These are phyloP conservation scores for Leptinotarsa lineolata DNA, from an alignment of 1,140 invertebrate genomes.

Conservation along the genomic window DNA sequence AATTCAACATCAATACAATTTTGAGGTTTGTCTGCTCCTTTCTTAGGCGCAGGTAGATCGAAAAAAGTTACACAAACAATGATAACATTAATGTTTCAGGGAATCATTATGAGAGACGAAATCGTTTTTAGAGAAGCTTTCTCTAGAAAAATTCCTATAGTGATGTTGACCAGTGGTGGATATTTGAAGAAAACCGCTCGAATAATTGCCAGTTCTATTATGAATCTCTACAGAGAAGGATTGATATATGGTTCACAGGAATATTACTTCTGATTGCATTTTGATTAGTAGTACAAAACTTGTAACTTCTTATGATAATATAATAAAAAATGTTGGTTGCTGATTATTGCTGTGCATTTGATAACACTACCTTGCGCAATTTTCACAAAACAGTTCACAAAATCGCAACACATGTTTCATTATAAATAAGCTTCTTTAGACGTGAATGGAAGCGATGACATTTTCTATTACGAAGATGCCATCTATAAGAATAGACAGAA, in stretches of 20 bases:
- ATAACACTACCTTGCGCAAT: too few species aligned
- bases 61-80: too few species aligned
- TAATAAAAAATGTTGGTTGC: neutral
- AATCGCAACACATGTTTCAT: too few species aligned
- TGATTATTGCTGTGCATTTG: too few species aligned
- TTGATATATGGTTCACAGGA: constrained; percentile 37
- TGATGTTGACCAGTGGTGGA: constrained; percentile 88
- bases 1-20: too few species aligned
- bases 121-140: constrained; percentile 77
- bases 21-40: too few species aligned
- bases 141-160: constrained; percentile 71
- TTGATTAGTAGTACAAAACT: neutral
- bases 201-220: constrained; percentile 81
- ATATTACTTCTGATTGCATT: constrained; percentile 34
- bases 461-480: too few species aligned
- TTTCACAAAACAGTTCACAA: too few species aligned
- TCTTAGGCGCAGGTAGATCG: too few species aligned
- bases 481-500: too few species aligned
- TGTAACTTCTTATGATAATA: neutral
- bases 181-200: constrained; percentile 75
- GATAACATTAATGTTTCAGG: constrained; percentile 57
- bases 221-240: constrained; percentile 65
- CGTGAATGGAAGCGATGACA: too few species aligned
- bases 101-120: constrained; percentile 81
- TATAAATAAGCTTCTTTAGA: too few species aligned